Conservation (phyloP, 2,113 vertebrate genomes). For the Macroglossus sobrinus region DNA sequence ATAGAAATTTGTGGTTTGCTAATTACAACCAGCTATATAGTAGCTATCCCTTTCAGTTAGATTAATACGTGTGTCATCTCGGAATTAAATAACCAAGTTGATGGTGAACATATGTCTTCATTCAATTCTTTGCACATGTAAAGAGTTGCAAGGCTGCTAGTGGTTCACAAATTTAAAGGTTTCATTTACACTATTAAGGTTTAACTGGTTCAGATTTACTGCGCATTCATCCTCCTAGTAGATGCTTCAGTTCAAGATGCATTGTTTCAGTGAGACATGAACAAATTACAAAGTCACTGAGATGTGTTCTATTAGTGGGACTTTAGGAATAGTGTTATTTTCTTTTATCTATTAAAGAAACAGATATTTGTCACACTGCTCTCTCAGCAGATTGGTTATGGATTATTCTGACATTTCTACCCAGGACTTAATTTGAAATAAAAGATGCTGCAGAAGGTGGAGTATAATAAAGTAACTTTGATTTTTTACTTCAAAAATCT, state of each 20-base stretch:
- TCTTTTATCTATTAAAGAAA: conserved; percentile 12
- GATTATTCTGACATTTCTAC: not conserved
- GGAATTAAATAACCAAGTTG: conserved; percentile 82
- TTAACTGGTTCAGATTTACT: conserved; percentile 65
- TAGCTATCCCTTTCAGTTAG: conserved; percentile 80
- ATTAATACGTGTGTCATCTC: conserved; percentile 83
- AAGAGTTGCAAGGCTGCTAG: conserved; percentile 66
- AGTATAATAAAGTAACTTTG: not conserved
- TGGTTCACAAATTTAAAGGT: conserved; percentile 65
- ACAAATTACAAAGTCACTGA: conserved; percentile 16
- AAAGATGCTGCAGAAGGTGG: not conserved
- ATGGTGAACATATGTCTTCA: conserved; percentile 82
- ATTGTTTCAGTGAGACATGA: conserved; percentile 38
- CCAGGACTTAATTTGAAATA: not conserved
- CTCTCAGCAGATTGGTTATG: not conserved
- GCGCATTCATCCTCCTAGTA: not conserved
- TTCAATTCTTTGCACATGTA: conserved; percentile 71
- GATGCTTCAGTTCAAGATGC: not conserved
- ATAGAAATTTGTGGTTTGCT: conserved; percentile 81
- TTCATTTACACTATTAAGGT: conserved; percentile 64
- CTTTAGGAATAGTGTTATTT: not conserved
- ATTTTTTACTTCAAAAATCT: not conserved
- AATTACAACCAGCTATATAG: conserved; percentile 82
- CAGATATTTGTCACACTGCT: not conserved
- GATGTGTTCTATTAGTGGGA: not conserved